Conservation (phyloP, 2,888 invertebrate species). For the Phrixothrix hirtus region DNA sequence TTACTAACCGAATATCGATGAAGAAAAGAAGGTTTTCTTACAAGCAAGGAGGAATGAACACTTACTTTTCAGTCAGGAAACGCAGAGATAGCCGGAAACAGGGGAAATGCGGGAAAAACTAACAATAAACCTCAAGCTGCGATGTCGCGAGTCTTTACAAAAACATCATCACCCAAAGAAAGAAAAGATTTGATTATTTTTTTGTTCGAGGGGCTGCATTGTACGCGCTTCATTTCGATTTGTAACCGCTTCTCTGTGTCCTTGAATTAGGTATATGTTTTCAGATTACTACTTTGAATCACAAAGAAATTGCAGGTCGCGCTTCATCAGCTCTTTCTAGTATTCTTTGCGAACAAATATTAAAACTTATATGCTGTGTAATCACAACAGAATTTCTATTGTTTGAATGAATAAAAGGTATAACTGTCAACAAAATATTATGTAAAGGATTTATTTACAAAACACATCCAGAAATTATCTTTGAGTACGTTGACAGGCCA, state of each 20-base stretch:
- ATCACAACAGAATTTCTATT: too few relatives aligned
- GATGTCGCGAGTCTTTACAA: constrained; percentile 40
- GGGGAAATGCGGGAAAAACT: constrained; percentile 43
- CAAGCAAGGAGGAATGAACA: constrained; percentile 12
- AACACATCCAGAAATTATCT: too few relatives aligned
- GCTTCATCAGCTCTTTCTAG: constrained; percentile 6
- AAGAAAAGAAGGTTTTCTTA: too few relatives aligned
- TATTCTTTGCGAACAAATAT: too few relatives aligned
- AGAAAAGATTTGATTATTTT: constrained; percentile 40
- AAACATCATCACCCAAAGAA: constrained; percentile 36
- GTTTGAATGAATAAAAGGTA: too few relatives aligned
- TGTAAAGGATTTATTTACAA: too few relatives aligned
- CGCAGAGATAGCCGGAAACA: constrained; percentile 41
- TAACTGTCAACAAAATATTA: too few relatives aligned
- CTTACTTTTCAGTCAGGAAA: constrained; percentile 41
- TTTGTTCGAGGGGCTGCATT: constrained; percentile 34
- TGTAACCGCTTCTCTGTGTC: constrained; percentile 19
- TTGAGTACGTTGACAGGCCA: too few relatives aligned
- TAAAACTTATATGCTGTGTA: too few relatives aligned
- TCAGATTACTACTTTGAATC: constrained; percentile 18
- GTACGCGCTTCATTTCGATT: constrained; percentile 39
- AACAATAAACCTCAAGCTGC: constrained; percentile 44
- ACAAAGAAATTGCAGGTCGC: constrained; percentile 7
- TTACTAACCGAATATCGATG: too few relatives aligned
- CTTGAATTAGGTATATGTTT: constrained; percentile 20